Evolutionary conservation across 2,797 vertebrate genomes (phyloP), one percentile per base, ranked within the genome.

Genomic region (Neomorphus geoffroyi): DNA sequence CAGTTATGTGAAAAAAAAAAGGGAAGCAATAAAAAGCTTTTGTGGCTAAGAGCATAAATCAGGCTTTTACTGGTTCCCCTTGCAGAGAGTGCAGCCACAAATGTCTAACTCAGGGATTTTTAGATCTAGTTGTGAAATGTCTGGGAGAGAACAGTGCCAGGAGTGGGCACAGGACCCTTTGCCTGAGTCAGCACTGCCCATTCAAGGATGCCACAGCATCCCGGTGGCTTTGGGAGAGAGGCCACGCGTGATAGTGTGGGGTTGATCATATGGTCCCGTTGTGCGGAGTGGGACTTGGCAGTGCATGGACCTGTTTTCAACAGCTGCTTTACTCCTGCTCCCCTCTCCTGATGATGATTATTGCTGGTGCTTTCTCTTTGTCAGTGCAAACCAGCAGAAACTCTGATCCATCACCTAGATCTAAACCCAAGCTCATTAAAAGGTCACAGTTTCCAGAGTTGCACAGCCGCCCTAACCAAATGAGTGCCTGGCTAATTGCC

Each of bases 201-300:
- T 18, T 53, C 89, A 64, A 86, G 84, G 89, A 26, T 92, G 80
- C 65, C 33, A 24, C 33, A 26, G 70, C 70, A 79, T 46, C 43
- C 65, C 2, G 0, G 6, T 51, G 60, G 11, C 72, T 90, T 67
- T 28, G 53, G 48, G 41, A 62, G 6, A 19, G 41, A 60, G 19
- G 46, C 69, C 46, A 64, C 33, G 21, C 1, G 1, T 10, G 11
- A 8, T 10, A 43, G 56, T 0, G 0, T 7, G 5, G 28, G 10
- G 37, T 19, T 3, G 1, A 72, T 50, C 1, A 2, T 10, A 11
- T 0, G 11, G 48, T 57, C 15, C 32, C 0, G 0, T 33, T 0
- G 0, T 39, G 35, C 1, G 7, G 32, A 43, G 58, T 2, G 1
- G 28, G 45, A 32, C 33, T 62, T 62, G 43, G 56, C 69, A 8